Conservation (phyloP, 2,797 vertebrate genomes). For the Microctenopoma stevenorrisi region DNA sequence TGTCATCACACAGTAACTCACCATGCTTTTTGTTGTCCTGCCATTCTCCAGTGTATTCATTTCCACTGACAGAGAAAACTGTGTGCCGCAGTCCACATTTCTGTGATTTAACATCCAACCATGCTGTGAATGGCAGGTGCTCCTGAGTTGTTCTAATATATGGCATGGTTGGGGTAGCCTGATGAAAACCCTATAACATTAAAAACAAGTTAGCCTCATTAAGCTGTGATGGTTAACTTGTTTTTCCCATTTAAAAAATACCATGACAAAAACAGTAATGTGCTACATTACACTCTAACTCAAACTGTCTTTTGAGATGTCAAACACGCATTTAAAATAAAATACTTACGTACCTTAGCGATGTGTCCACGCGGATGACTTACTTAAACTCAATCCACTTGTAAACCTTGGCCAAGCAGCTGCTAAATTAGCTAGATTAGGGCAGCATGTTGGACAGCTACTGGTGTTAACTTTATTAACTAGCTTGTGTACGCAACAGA, state of each 20-base stretch:
- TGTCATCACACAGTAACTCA: conserved; percentile 65
- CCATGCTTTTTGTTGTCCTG: conserved; percentile 90
- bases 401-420: not conserved
- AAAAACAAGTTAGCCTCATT: conserved; percentile 7
- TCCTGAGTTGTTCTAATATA: conserved; percentile 66
- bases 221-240: not conserved
- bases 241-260: not conserved
- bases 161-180: conserved; percentile 79
- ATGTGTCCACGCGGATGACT: conserved; percentile 30
- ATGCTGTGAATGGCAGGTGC: conserved; percentile 69
- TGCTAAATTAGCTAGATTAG: not conserved
- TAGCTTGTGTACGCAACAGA: not conserved
- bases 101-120: conserved; percentile 86
- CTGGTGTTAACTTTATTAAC: not conserved
- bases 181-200: conserved; percentile 26
- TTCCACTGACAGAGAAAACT: conserved; percentile 84
- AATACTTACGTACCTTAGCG: conserved; percentile 27
- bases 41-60: conserved; percentile 93
- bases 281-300: not conserved
- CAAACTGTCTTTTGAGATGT: not conserved
- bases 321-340: conserved; percentile 3
- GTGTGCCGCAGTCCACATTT: conserved; percentile 85
- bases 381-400: conserved; percentile 23
- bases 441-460: not conserved
- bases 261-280: not conserved